phyloP scores from a whole-genome alignment of 1,140 invertebrate species.

The Panulirus ornatus region DNA sequence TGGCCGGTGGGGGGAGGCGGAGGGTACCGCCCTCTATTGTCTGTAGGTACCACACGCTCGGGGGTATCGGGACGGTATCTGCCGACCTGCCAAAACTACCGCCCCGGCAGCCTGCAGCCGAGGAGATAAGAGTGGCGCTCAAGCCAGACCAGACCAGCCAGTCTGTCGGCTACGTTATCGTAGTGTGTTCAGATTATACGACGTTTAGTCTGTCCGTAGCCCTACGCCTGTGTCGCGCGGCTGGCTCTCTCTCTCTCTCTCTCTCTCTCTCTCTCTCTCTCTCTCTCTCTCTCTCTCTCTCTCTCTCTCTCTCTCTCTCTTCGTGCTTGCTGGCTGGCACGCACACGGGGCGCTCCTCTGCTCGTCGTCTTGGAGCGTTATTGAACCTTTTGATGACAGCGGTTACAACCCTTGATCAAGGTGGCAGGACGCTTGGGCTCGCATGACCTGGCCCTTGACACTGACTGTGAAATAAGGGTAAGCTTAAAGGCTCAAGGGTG shows the following conservation, averaged over 20 bases:
- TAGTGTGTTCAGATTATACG: constrained; percentile 50
- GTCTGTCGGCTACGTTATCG: constrained; percentile 41
- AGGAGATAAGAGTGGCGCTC: constrained; percentile 39
- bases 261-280: neutral
- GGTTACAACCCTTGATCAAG: no score
- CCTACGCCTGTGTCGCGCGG: neutral
- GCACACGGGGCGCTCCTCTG: no score
- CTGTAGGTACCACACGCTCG: constrained; percentile 49
- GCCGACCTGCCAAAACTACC: constrained; percentile 16
- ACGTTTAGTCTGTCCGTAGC: constrained; percentile 41
- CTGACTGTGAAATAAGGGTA: no score
- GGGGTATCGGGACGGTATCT: constrained; percentile 26
- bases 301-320: neutral
- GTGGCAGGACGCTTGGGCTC: no score
- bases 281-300: neutral
- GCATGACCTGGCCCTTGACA: no score
- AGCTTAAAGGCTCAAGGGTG: no score
- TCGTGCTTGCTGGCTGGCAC: neutral
- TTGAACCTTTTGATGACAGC: no score
- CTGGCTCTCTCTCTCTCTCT: neutral
- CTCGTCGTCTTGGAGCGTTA: no score
- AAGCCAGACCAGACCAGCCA: no score
- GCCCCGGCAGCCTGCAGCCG: constrained; percentile 40
- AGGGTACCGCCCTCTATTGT: constrained; percentile 68
- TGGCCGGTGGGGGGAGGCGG: constrained; percentile 4